Evolutionary conservation across 2,113 vertebrate species (phyloP), one percentile per base, ranked within the genome.

Genomic region (Mionectes macconnelli): DNA sequence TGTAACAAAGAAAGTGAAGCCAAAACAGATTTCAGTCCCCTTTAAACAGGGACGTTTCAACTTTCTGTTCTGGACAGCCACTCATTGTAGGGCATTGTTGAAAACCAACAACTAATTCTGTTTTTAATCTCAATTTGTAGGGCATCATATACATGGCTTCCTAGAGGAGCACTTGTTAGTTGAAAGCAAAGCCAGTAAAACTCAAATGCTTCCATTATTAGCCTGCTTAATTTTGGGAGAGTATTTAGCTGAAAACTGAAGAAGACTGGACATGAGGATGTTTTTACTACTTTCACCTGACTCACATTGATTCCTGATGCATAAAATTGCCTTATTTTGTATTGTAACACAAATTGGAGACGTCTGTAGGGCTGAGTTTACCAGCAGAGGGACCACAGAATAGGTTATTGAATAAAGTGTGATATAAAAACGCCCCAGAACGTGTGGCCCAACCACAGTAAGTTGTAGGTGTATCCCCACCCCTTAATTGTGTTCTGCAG

Each of bases 201-300:
- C 56, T 63, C 4, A 62, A 84, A 42, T 70, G 59, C 75, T 91
- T 78, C 89, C 66, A 30, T 86, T 86, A 94, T 84, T 70, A 91
- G 68, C 68, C 30, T 66, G 21, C 84, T 45, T 78, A 87, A 74
- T 91, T 93, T 81, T 82, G 77, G 66, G 42, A 5, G 42, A n/a
- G 69, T 77, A 13, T 1, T 37, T 35, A 75, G 74, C 82, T 81
- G 44, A 91, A 93, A 93, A 78, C 60, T 37, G 60, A 72, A 63
- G 60, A 67, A 67, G 73, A 39, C 39, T 53, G 70, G 87, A 80
- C 67, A 24, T 22, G 45, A 45, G 9, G 13, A 73, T 69, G n/a
- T 47, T 53, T 73, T 33, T 70, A 52, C 50, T 74, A 16, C 50
- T 37, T 7, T 10, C 70, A 80, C 4, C 39, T 49, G 60, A n/a